Evolutionary conservation across 2,113 vertebrate species (phyloP), one percentile per base, ranked within the genome.

Genomic region (Corythoichthys haematopterus): DNA sequence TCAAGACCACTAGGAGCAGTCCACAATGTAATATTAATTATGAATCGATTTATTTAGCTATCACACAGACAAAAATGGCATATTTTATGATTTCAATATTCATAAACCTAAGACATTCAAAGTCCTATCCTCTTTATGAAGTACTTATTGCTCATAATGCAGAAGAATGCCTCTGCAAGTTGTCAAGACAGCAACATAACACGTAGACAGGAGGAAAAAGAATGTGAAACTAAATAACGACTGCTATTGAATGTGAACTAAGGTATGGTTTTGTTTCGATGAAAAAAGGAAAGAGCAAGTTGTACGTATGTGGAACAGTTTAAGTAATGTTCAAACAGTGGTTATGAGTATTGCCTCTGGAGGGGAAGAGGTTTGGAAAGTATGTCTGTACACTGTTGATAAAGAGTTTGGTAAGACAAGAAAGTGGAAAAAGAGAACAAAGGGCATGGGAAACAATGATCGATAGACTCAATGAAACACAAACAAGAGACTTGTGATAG

Each of bases 381-480:
- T 58, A 47, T 14, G 57, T 46, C 40, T 9, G 47, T 64, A 60
- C 10, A 16, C 76, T 55, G 75, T 59, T 70, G 73, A 76, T 71
- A 78, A 77, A 77, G 66, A 68, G 69, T 75, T 76, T 68, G 71
- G 79, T 74, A 78, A 77, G 80, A 80, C 68, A 80, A 82, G 83
- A 77, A 76, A 70, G 53, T 73, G 51, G 43, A 76, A 69, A 70
- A 64, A 74, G 69, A 74, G 78, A 68, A 70, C 57, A 84, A 71
- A 84, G 72, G 79, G 77, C 78, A 78, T 15, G 65, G 71, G 64
- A 77, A 84, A 72, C 77, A 75, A 64, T 84, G 81, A 90, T 90
- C 81, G 75, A 91, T 88, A 74, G 88, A 82, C 70, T 85, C 82
- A 87, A 88, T 90, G 84, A 89, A 86, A 80, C 65, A 68, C 83